These are phyloP conservation scores for Noctua janthe DNA, from an alignment of 2,888 invertebrate species.

Conservation along the genomic window DNA sequence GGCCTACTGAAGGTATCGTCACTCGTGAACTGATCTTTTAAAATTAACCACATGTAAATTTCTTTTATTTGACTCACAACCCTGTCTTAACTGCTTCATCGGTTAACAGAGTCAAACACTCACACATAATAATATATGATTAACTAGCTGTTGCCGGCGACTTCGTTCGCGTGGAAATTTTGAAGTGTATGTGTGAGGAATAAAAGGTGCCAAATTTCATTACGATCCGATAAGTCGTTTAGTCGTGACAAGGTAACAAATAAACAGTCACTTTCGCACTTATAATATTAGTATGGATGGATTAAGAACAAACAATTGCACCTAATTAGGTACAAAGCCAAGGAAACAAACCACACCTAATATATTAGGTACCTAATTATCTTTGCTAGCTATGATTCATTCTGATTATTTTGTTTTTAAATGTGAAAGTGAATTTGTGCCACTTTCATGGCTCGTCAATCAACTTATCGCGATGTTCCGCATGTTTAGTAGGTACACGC, in stretches of 20 bases:
- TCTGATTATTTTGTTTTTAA: constrained; percentile 11
- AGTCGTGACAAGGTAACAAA: no score
- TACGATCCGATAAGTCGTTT: no score
- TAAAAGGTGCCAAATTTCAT: no score
- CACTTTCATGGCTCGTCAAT: constrained; percentile 22
- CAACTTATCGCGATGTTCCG: constrained; percentile 16
- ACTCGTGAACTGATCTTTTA: neutral
- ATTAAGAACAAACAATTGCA: neutral
- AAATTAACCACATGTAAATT: neutral
- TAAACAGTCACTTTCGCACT: no score
- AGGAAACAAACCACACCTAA: neutral
- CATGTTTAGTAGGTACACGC: neutral
- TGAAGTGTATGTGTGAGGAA: no score
- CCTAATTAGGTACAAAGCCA: neutral
- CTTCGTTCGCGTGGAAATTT: neutral
- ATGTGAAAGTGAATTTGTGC: constrained; percentile 20
- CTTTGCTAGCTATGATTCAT: neutral
- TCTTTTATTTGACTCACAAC: neutral
- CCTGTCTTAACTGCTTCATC: neutral
- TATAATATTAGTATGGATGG: no score
- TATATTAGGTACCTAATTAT: neutral
- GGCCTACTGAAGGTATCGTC: neutral
- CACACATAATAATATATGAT: neutral
- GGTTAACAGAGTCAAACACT: neutral
- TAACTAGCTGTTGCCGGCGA: no score